Evolutionary conservation across 2,113 vertebrate genomes (phyloP), one percentile per base, ranked within the genome.

Genomic region (Ondatra zibethicus): DNA sequence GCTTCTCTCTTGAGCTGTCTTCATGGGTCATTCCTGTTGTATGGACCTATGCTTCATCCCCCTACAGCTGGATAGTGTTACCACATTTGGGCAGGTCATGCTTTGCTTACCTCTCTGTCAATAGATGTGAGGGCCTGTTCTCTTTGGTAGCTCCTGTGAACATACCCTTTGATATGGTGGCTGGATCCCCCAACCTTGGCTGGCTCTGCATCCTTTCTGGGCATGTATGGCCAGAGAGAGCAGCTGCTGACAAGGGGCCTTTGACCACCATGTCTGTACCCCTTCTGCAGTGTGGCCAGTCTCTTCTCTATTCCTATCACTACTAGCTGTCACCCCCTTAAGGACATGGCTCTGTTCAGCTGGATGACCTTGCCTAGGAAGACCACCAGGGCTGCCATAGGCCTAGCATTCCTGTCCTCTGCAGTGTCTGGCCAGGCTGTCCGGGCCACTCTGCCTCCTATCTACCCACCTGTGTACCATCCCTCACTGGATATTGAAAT

Each of bases 11-110:
- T 55, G 55, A 55, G 25, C 5, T n/a, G 3, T 5, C 5, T 21
- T 73, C 19, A 4, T 29, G 5, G 63, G n/a, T 42, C 61, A 2
- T 16, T 9, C 4, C 3, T 29, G 52, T n/a, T 5, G 7, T 11
- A 0, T 2, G 17, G 36, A 2, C 3, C 7, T 2, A 17, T 5
- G 55, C 39, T 1, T 31, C 3, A 0, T 10, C 50, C 27, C 63
- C 31, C 63, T 23, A 7, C 0, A 16, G 77, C 93, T 27, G 19
- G 42, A 36, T 23, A 4, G n/a, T 4, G 2, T 42, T 55, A 47
- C 58, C 5, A 68, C 0, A 0, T 33, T 17, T 9, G 47, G 33
- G 3, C 4, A 19, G 88, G 5, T n/a, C 19, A 7, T 23, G 1
- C 42, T 12, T 25, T 3, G 17, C 33, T 33, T 3, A 0, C 36